These are phyloP conservation scores for Prosapia bicincta DNA, from an alignment of 2,888 invertebrate species.

Conservation along the genomic window DNA sequence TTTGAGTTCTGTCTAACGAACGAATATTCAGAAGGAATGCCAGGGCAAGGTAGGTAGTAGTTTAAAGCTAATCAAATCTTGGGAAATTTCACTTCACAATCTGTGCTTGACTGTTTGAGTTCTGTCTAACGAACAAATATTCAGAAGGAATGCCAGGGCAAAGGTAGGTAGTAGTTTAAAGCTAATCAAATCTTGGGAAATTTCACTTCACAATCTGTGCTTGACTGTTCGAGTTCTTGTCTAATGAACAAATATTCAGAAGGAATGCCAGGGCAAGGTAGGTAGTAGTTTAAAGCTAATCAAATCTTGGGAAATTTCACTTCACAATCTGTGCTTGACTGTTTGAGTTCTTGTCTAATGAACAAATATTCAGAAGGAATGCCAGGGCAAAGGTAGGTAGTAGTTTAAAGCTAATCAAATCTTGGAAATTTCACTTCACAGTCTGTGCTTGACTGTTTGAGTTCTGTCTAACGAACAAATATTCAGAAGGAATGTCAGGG, in stretches of 20 bases:
- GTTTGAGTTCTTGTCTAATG: constrained; percentile 87
- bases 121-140: constrained; percentile 95
- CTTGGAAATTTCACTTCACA: constrained; percentile 94
- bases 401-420: no score
- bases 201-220: constrained; percentile 86
- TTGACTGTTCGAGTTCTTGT: constrained; percentile 87
- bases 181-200: no score
- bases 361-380: constrained; percentile 96
- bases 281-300: no score
- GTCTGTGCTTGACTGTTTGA: constrained; percentile 84
- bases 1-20: constrained; percentile 89
- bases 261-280: constrained; percentile 86
- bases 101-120: constrained; percentile 86
- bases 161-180: no score
- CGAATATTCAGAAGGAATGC: constrained; percentile 93
- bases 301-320: constrained; percentile 97
- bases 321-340: constrained; percentile 84
- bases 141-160: constrained; percentile 91
- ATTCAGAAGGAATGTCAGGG: constrained; percentile 90
- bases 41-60: constrained; percentile 85
- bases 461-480: constrained; percentile 94
- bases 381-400: constrained; percentile 82
- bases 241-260: constrained; percentile 95
- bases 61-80: no score
- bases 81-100: constrained; percentile 90